Conservation (phyloP, 2,888 invertebrate species). For the Pristionchus exspectatus region DNA sequence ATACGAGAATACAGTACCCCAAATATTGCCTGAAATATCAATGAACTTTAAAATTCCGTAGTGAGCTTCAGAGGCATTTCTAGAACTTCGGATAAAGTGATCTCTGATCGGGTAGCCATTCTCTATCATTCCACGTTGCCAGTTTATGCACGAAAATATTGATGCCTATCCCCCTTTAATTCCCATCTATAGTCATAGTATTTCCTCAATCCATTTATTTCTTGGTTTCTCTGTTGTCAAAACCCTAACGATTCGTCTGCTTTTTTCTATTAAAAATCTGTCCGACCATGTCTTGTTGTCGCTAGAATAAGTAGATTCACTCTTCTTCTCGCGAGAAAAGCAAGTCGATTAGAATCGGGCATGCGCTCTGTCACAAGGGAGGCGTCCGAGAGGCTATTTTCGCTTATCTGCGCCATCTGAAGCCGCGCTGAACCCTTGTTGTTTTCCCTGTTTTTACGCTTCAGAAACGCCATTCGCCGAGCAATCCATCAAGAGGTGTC, state of each 20-base stretch:
- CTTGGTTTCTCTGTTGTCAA: neutral
- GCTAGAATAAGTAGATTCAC: neutral
- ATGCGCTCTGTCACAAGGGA: neutral
- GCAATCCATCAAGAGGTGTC: neutral
- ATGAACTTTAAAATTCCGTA: no score
- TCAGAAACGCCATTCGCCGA: neutral
- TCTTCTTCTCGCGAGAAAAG: neutral
- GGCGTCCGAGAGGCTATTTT: neutral
- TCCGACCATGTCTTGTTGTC: neutral
- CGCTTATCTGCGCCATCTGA: neutral
- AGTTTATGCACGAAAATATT: no score
- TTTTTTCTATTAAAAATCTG: neutral
- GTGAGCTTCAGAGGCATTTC: no score
- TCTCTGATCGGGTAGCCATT: no score
- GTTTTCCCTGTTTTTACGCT: neutral
- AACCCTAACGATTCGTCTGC: neutral
- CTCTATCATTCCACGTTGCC: no score
- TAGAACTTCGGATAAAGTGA: no score
- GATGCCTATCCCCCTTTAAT: no score
- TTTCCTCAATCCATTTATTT: neutral
- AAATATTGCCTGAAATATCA: no score
- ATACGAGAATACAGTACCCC: no score
- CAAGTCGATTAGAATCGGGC: slow-evolving; percentile 12
- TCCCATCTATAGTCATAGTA: neutral
- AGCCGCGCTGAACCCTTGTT: neutral